Percentiles rank a stretch among this genome's conserved stretches.
Evolutionary conservation across 1,140 invertebrate genomes (phyloP).

Genomic region (Plectrocnemia conspersa): DNA sequence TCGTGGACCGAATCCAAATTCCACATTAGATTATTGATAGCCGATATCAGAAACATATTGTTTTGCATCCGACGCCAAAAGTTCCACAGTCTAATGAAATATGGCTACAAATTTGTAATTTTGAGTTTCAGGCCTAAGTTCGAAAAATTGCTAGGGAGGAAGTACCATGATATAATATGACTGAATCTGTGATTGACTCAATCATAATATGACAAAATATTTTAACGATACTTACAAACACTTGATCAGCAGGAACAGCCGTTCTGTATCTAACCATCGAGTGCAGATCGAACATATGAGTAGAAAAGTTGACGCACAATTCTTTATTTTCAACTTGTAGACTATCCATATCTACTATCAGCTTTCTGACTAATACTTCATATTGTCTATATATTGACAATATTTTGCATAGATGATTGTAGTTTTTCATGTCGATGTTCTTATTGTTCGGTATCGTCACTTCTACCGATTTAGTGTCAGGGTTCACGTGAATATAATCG

Average conservation of each 20-base stretch:
- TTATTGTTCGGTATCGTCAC: slow-evolving; percentile 31
- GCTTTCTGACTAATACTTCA: slow-evolving; percentile 55
- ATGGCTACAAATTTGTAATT: slow-evolving; percentile 49
- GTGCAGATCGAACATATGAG: slow-evolving; percentile 52
- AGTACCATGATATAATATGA: no score
- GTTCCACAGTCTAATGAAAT: slow-evolving; percentile 57
- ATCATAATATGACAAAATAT: not conserved
- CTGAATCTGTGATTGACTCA: not conserved
- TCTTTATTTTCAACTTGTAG: slow-evolving; percentile 47
- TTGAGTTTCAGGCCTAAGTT: no score
- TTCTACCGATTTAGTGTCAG: slow-evolving; percentile 40
- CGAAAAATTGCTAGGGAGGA: no score
- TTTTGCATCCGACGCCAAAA: slow-evolving; percentile 61
- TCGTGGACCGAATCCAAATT: slow-evolving; percentile 49
- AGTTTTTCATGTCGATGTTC: slow-evolving; percentile 39
- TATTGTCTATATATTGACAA: slow-evolving; percentile 58
- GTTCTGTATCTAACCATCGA: slow-evolving; percentile 55
- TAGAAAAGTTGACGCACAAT: slow-evolving; percentile 45
- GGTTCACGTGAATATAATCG: slow-evolving; percentile 40
- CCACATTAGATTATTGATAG: slow-evolving; percentile 53
- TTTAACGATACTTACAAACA: slow-evolving; percentile 55
- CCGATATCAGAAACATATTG: slow-evolving; percentile 57
- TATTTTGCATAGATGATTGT: slow-evolving; percentile 50
- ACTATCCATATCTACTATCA: slow-evolving; percentile 52
- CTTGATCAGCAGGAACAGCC: slow-evolving; percentile 56